Evolutionary conservation across 2,113 vertebrate genomes (phyloP).

Genomic region (Amia ocellicauda): DNA sequence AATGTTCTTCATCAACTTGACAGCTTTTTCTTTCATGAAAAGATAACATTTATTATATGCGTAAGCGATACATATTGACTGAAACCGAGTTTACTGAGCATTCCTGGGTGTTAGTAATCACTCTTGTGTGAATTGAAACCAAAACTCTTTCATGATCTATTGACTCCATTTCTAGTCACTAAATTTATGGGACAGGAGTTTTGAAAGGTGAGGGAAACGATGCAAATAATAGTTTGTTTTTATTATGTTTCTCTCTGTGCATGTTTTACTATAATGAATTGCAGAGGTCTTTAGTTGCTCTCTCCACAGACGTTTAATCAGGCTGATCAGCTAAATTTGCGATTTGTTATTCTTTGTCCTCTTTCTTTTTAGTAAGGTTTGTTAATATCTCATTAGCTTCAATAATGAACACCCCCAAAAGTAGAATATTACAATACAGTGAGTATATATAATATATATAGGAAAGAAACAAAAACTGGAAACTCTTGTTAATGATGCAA

Average conservation of each 20-base stretch:
- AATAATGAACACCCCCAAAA: background rate
- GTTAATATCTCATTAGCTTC: background rate
- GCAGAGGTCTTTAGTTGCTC: background rate
- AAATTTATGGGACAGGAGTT: conserved; percentile 46
- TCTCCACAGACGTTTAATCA: background rate
- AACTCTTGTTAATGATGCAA: conserved; percentile 5
- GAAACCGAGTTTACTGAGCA: conserved; percentile 60
- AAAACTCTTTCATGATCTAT: conserved; percentile 69
- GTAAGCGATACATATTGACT: conserved; percentile 69
- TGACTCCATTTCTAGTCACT: conserved; percentile 68
- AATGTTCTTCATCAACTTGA: conserved; percentile 77
- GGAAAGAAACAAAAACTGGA: background rate
- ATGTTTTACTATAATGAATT: background rate
- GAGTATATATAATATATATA: background rate
- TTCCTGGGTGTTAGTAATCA: conserved; percentile 66
- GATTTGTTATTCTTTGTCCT: background rate
- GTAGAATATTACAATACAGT: background rate
- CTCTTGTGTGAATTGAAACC: conserved; percentile 53
- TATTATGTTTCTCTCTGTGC: background rate
- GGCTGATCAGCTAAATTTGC: background rate
- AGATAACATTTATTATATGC: conserved; percentile 76
- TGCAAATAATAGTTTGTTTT: conserved; percentile 29
- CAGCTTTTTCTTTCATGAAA: conserved; percentile 65
- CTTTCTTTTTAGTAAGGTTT: background rate
- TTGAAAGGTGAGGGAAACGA: conserved; percentile 44